Conservation (phyloP, 2,113 vertebrate species). For the Percopsis transmontana region DNA sequence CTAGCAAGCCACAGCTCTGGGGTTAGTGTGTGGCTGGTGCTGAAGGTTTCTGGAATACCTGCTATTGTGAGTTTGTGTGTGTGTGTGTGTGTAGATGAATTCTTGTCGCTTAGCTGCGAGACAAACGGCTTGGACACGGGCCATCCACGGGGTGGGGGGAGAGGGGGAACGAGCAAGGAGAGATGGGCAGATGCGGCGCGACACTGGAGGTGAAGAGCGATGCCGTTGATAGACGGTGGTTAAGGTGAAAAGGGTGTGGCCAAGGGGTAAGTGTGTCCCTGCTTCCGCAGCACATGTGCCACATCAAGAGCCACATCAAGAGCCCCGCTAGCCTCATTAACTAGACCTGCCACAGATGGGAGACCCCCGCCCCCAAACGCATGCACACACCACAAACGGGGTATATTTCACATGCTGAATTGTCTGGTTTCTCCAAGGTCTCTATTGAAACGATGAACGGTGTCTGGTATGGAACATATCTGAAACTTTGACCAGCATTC, state of each 20-base stretch:
- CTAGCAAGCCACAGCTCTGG: constrained; percentile 45
- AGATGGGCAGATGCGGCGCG: no score
- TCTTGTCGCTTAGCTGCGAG: neutral
- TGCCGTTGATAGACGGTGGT: neutral
- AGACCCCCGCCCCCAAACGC: neutral
- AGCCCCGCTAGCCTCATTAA: constrained; percentile 40
- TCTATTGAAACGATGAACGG: neutral
- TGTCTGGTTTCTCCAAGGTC: neutral
- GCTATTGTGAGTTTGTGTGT: neutral
- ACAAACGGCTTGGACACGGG: constrained; percentile 43
- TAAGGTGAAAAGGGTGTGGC: constrained; percentile 24
- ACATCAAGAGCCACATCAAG: constrained; percentile 17
- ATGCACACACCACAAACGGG: neutral
- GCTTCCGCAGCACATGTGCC: constrained; percentile 34
- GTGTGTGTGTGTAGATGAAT: neutral
- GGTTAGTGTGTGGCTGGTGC: constrained; percentile 44
- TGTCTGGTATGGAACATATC: neutral
- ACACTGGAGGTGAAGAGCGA: no score
- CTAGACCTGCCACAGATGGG: constrained; percentile 28
- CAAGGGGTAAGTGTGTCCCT: constrained; percentile 9
- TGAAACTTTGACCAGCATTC: neutral
- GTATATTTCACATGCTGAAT: neutral
- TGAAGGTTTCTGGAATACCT: constrained; percentile 23
- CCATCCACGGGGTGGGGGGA: constrained; percentile 36
- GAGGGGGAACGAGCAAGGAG: no score